Percentiles rank a stretch among this genome's conserved stretches.
Evolutionary conservation across 2,888 invertebrate genomes (phyloP).

Genomic region (Amphipoea lucens): DNA sequence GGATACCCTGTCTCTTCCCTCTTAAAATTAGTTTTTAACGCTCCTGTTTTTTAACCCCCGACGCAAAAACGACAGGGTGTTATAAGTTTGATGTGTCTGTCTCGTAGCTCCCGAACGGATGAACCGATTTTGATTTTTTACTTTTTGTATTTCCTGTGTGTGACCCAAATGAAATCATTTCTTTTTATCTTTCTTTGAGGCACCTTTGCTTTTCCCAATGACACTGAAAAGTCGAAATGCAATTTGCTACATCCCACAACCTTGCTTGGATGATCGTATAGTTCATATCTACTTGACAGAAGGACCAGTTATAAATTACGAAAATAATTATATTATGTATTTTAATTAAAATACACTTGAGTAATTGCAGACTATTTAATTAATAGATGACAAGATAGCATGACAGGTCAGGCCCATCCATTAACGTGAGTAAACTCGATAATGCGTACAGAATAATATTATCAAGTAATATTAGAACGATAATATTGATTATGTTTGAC

Average conservation of each 20-base stretch:
- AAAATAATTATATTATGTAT: neutral
- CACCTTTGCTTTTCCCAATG: neutral
- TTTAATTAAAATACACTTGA: neutral
- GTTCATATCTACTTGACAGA: neutral
- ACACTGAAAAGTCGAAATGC: neutral
- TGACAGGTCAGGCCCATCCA: conserved; percentile 31
- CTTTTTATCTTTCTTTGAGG: neutral
- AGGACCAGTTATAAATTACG: neutral
- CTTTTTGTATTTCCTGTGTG: no score
- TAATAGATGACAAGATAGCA: conserved; percentile 22
- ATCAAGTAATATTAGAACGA: conserved; percentile 19
- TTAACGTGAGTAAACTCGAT: conserved; percentile 30
- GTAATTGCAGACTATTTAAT: conserved; percentile 26
- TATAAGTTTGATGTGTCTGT: no score
- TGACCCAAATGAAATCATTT: no score
- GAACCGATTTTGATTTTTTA: no score
- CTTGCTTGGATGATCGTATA: neutral
- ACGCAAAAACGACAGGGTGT: no score
- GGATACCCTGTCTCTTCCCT: no score
- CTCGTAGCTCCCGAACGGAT: no score
- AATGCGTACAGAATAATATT: conserved; percentile 13
- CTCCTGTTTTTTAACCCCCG: no score
- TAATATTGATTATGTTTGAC: conserved; percentile 33
- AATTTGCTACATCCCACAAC: neutral
- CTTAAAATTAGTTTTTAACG: no score